Evolutionary conservation across 2,888 invertebrate genomes (phyloP).

Genomic region (Strigamia maritima): DNA sequence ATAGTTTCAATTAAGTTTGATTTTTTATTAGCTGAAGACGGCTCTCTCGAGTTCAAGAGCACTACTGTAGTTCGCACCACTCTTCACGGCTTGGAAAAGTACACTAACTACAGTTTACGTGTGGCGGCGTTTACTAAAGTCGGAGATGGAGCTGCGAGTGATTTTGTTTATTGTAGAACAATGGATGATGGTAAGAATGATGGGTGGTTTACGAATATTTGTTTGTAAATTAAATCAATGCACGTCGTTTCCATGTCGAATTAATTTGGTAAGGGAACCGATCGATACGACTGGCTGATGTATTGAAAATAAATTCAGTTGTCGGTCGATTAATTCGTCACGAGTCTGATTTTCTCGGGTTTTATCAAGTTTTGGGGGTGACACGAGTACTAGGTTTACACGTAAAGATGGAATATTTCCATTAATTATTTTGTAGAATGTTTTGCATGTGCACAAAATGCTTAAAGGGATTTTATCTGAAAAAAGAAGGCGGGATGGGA

Average conservation of each 20-base stretch:
- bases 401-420: no score
- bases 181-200: constrained; percentile 94
- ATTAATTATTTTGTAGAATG: no score
- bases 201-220: constrained; percentile 52
- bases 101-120: constrained; percentile 95
- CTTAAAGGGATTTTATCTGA: no score
- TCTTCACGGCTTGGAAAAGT: constrained; percentile 85
- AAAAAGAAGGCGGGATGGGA: no score
- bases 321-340: no score
- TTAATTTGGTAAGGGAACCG: no score
- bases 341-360: no score
- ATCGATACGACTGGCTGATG: no score
- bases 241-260: not conserved
- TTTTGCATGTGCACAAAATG: no score
- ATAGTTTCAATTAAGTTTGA: constrained; percentile 20
- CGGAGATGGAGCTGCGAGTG: constrained; percentile 86
- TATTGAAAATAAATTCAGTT: no score
- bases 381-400: no score
- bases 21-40: constrained; percentile 25
- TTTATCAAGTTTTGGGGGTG: no score
- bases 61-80: constrained; percentile 54
- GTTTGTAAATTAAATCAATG: not conserved
- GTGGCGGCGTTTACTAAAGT: constrained; percentile 91
- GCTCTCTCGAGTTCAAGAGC: constrained; percentile 24
- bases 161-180: constrained; percentile 86